Evolutionary conservation across 2,113 vertebrate genomes (phyloP).

Genomic region (Calonectris borealis): DNA sequence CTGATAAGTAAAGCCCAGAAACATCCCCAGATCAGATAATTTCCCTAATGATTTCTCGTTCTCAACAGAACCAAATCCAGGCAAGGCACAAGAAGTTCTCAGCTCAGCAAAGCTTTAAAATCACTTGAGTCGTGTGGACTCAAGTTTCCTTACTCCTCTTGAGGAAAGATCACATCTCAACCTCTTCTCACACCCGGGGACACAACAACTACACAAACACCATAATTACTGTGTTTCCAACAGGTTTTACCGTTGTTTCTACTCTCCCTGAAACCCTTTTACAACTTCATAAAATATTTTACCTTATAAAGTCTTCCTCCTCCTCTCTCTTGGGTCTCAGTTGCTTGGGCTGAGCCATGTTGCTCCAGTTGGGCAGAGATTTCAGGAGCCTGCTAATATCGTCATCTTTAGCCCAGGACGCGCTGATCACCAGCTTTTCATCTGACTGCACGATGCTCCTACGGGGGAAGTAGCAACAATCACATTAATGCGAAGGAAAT

Average conservation of each 20-base stretch:
- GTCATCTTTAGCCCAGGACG: conserved; percentile 97
- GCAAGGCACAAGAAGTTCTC: background rate
- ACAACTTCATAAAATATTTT: background rate
- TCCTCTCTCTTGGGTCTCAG: conserved; percentile 93
- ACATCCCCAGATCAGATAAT: background rate
- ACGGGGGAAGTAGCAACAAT: background rate
- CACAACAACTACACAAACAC: background rate
- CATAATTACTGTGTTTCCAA: rapidly evolving
- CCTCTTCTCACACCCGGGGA: background rate
- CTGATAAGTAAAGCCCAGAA: background rate
- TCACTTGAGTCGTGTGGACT: no score
- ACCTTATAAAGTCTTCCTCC: conserved; percentile 96
- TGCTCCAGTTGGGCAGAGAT: conserved; percentile 95
- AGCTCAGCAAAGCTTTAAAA: background rate
- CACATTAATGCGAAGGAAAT: background rate
- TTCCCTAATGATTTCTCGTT: background rate
- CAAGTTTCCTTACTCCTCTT: background rate
- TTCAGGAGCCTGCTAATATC: conserved; percentile 95
- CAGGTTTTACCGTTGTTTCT: background rate
- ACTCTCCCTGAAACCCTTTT: background rate
- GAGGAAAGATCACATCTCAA: background rate
- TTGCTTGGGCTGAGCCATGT: conserved; percentile 93
- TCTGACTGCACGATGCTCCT: conserved; percentile 92
- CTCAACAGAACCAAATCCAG: background rate
- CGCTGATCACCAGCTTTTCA: conserved; percentile 95